A percentile compares a stretch with the other conserved stretches of the same genome.
phyloP scores from a whole-genome alignment of 2,113 vertebrate species.

The Periophthalmodon schlosseri region DNA sequence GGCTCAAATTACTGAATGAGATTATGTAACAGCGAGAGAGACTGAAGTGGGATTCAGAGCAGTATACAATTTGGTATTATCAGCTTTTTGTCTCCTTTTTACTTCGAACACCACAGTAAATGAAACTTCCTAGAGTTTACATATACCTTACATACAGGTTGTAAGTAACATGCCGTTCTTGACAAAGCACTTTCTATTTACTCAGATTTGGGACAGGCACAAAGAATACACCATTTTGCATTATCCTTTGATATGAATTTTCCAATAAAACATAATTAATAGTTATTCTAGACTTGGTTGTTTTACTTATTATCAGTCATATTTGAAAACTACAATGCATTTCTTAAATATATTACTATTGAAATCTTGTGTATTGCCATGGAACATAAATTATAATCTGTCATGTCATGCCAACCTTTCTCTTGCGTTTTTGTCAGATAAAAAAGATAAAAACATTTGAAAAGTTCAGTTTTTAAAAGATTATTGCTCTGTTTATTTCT shows the following conservation, averaged over 20 bases:
- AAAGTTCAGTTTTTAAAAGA: slow-evolving; percentile 55
- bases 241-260: too few species aligned
- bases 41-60: slow-evolving; percentile 20
- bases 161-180: background rate
- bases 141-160: background rate
- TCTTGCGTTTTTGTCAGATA: background rate
- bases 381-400: background rate
- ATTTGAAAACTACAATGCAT: too few species aligned
- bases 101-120: background rate
- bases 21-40: slow-evolving; percentile 30
- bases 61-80: background rate
- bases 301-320: too few species aligned
- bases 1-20: slow-evolving; percentile 15
- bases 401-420: slow-evolving; percentile 31
- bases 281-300: background rate
- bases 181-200: background rate
- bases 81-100: background rate
- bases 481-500: slow-evolving; percentile 66
- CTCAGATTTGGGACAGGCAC: background rate
- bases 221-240: background rate
- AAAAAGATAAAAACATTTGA: slow-evolving; percentile 38
- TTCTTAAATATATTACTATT: too few species aligned
- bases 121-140: background rate
- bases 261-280: too few species aligned
- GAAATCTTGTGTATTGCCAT: too few species aligned